phyloP scores from a whole-genome alignment of 1,140 invertebrate species.

The Ceratina australensis region DNA sequence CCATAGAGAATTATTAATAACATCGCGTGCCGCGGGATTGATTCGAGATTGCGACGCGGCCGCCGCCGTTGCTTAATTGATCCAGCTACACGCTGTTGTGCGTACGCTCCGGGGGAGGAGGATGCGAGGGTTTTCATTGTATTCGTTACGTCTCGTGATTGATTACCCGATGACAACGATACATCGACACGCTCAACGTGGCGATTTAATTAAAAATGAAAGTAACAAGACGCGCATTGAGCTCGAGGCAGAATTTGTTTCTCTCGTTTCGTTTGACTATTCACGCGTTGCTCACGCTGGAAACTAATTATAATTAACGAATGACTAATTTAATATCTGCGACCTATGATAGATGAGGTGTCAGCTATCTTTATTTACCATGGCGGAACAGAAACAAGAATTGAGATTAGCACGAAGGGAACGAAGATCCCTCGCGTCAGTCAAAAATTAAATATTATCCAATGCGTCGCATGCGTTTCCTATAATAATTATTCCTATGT shows the following conservation, averaged over 20 bases:
- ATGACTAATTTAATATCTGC: neutral
- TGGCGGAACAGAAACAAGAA: too few relatives aligned
- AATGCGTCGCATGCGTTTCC: too few relatives aligned
- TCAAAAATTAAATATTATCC: too few relatives aligned
- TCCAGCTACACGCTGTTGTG: neutral
- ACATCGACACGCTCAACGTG: neutral
- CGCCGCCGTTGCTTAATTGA: constrained; percentile 13
- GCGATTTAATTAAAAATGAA: constrained; percentile 3
- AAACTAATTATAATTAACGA: constrained; percentile 9
- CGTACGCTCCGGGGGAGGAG: neutral
- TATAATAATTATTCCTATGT: too few relatives aligned
- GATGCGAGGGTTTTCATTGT: neutral
- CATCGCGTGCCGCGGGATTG: neutral
- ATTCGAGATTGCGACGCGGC: constrained; percentile 10
- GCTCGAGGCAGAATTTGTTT: neutral
- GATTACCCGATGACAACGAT: neutral
- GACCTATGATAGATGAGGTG: neutral
- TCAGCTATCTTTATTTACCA: neutral
- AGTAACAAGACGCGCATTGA: neutral
- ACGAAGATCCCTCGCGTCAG: too few relatives aligned
- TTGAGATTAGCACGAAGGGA: too few relatives aligned
- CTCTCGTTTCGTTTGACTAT: neutral
- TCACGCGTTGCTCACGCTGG: neutral
- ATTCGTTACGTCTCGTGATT: constrained; percentile 7
- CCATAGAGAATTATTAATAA: constrained; percentile 23